Evolutionary conservation across 2,888 invertebrate species (phyloP).

Genomic region (Taenaris catops): DNA sequence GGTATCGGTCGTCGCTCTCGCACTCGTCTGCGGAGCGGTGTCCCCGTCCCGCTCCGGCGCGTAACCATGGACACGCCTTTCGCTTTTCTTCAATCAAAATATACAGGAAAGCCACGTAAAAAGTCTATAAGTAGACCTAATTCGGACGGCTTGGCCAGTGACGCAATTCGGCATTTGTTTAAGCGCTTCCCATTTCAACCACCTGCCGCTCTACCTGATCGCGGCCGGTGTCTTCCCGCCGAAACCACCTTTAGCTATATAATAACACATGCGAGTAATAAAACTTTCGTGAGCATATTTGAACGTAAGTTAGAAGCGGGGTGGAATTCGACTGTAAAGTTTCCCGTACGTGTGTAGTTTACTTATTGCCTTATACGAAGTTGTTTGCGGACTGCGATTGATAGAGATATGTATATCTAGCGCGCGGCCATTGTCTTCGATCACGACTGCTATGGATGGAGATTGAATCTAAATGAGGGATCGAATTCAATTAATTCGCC

Average conservation of each 20-base stretch:
- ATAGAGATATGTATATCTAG: conserved; percentile 54
- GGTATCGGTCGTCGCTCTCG: too few relatives aligned
- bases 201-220: conserved; percentile 48
- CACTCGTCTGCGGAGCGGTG: too few relatives aligned
- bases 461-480: conserved; percentile 45
- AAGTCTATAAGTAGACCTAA: too few relatives aligned
- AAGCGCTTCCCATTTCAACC: conserved; percentile 32
- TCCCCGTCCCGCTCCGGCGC: too few relatives aligned
- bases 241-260: conserved; percentile 29
- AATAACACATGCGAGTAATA: conserved; percentile 13
- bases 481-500: conserved; percentile 34
- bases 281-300: conserved; percentile 37
- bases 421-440: conserved; percentile 56
- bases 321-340: conserved; percentile 59
- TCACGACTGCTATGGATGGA: conserved; percentile 40
- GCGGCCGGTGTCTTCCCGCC: conserved; percentile 61
- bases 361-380: conserved; percentile 60
- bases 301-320: conserved; percentile 32
- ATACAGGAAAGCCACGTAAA: too few relatives aligned
- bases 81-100: too few relatives aligned
- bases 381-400: conserved; percentile 42
- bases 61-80: too few relatives aligned
- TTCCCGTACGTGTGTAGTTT: conserved; percentile 62
- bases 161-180: conserved; percentile 41
- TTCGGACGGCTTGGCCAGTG: conserved; percentile 38